Percentiles rank a stretch among this genome's conserved stretches.
These are phyloP conservation scores for Centropristis striata DNA, from an alignment of 2,113 vertebrate genomes.

Conservation along the genomic window DNA sequence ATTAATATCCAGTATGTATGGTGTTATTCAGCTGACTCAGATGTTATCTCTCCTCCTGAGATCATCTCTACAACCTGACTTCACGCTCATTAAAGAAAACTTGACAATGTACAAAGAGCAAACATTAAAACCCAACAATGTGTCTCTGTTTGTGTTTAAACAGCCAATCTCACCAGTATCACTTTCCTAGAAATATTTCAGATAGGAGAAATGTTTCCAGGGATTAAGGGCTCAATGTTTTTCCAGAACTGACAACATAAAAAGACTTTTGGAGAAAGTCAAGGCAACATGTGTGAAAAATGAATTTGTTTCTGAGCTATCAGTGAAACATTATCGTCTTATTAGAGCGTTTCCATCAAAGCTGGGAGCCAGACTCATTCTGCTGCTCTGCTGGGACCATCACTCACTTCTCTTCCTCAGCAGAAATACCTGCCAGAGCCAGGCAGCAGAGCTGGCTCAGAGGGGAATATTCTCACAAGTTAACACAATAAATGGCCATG, in stretches of 20 bases:
- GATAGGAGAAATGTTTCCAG: conserved; percentile 27
- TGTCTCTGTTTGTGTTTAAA: conserved; percentile 46
- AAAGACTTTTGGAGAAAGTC: conserved; percentile 35
- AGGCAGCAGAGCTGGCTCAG: no score
- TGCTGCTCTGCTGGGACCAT: no score
- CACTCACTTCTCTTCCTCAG: no score
- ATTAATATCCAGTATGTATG: no score
- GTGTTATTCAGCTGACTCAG: conserved; percentile 1
- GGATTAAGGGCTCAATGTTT: conserved; percentile 36
- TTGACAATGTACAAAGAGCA: conserved; percentile 9
- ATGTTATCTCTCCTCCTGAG: neutral
- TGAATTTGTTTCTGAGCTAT: conserved; percentile 52
- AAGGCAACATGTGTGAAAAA: conserved; percentile 14
- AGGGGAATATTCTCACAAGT: no score
- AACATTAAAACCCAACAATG: conserved; percentile 38
- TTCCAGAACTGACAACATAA: conserved; percentile 45
- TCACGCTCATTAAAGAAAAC: neutral
- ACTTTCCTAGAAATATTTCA: conserved; percentile 48
- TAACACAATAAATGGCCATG: no score
- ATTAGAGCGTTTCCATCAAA: conserved; percentile 20
- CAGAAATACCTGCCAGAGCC: no score
- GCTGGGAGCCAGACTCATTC: conserved; percentile 17
- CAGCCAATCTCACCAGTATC: conserved; percentile 56
- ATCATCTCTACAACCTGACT: neutral
- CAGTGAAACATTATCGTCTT: conserved; percentile 36